phyloP scores from a whole-genome alignment of 2,113 vertebrate species.

The Chamaea fasciata region DNA sequence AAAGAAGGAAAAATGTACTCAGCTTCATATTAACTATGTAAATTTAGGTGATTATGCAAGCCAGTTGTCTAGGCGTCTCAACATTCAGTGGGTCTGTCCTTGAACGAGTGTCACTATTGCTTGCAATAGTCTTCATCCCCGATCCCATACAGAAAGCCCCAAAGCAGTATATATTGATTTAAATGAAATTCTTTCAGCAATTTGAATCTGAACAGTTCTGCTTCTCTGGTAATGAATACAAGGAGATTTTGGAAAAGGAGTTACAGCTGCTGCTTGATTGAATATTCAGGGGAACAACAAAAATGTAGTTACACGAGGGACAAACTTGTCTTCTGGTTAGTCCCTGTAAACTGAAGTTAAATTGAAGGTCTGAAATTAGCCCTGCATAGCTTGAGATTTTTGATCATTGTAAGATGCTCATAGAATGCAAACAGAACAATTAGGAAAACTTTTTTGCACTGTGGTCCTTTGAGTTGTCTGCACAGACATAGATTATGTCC shows the following conservation, averaged over 20 bases:
- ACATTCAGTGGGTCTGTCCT: neutral
- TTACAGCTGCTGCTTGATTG: neutral
- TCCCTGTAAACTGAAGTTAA: neutral
- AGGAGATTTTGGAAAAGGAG: neutral
- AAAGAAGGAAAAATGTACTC: neutral
- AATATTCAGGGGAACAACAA: neutral
- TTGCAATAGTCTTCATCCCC: neutral
- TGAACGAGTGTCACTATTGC: neutral
- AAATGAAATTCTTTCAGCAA: neutral
- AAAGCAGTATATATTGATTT: neutral
- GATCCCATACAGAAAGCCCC: neutral
- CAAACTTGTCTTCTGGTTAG: neutral
- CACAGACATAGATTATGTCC: neutral
- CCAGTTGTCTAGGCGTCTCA: neutral
- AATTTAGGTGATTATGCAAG: neutral
- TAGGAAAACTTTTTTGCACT: neutral
- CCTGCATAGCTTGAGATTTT: neutral
- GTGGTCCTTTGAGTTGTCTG: neutral
- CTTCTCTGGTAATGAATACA: constrained; percentile 3
- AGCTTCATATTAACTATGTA: neutral
- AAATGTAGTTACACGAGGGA: neutral
- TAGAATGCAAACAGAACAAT: neutral
- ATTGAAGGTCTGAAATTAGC: neutral
- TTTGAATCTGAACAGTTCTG: constrained; percentile 5
- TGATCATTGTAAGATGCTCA: neutral